Percentiles rank a stretch among this genome's conserved stretches.
Evolutionary conservation across 2,888 invertebrate genomes (phyloP).

Genomic region (Dicyrtomina minuta): DNA sequence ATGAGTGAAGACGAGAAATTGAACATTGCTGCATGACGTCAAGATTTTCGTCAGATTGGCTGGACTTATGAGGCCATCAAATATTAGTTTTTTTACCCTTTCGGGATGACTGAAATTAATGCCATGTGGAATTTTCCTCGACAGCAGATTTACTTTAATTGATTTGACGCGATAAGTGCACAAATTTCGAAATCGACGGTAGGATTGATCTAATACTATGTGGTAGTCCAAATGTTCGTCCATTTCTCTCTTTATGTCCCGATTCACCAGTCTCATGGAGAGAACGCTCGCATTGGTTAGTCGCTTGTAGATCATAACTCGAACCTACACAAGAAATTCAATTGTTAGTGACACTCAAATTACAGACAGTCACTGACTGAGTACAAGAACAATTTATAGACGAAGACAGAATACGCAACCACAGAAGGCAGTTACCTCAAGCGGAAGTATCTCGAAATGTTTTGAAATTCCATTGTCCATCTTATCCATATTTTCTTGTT

Average conservation of each 20-base stretch:
- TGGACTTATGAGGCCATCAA: slow-evolving; percentile 41
- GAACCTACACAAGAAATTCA: slow-evolving; percentile 32
- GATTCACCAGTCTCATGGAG: slow-evolving; percentile 35
- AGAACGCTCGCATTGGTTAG: slow-evolving; percentile 36
- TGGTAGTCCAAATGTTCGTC: slow-evolving; percentile 46
- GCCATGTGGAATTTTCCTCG: slow-evolving; percentile 14
- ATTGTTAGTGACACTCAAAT: too few relatives aligned
- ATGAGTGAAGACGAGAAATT: slow-evolving; percentile 45
- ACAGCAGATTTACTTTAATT: slow-evolving; percentile 39
- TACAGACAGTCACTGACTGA: too few relatives aligned
- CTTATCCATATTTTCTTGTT: too few relatives aligned
- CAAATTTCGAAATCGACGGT: slow-evolving; percentile 36
- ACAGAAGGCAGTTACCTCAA: not conserved
- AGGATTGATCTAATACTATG: slow-evolving; percentile 41
- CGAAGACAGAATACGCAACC: too few relatives aligned
- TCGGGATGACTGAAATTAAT: slow-evolving; percentile 31
- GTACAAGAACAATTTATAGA: too few relatives aligned
- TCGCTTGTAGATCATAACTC: slow-evolving; percentile 38
- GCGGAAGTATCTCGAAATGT: not conserved
- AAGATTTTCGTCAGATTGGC: slow-evolving; percentile 42
- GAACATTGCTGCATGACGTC: slow-evolving; percentile 34
- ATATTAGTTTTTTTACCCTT: slow-evolving; percentile 40
- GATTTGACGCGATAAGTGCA: slow-evolving; percentile 36
- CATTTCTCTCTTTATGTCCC: slow-evolving; percentile 39
- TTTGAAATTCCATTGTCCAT: too few relatives aligned